Base-by-base conservation (phyloP, 2,797 vertebrate genomes). In the Enteromius fasciolatus region DNA sequence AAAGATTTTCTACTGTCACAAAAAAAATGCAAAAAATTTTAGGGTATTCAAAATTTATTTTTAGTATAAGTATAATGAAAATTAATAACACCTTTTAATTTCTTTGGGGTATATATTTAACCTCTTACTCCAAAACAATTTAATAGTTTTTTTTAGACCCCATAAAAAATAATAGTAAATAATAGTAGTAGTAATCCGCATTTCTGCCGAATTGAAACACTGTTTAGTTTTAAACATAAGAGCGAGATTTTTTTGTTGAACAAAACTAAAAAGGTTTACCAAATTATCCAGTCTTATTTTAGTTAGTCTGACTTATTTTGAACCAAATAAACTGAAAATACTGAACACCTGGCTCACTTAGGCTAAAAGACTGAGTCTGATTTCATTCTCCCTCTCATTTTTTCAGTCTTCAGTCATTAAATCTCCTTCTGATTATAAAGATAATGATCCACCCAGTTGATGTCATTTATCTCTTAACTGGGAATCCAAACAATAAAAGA, bases 301-400 rank as follows among this genome's bases (percentile, higher is more conserved):
- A 41, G 39, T 41, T 44, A 44, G 41, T 44, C 41, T 44, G 41
- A 44, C 41, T 44, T 44, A 44, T 44, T 44, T 44, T 3, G 10
- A 44, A 44, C 41, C 10, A 44, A 44, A 11, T 44, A 10, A 44
- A 44, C 10, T 44, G 41, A 44, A 44, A 44, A 44, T 11, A 46
- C 44, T 46, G 12, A 46, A 46, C 12, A 46, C 12, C 44, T 14
- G 12, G 11, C 44, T 46, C 12, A 14, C 44, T 14, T 46, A 25
- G 17, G 5, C 66, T 69, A 44, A 69, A 18, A 20, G 36, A 68
- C 4, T 17, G 5, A n/a, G 25, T 41, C 12, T 57, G 17, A 14
- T 78, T 67, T 78, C 1, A 25, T 69, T 44, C 57, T 23, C 64
- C 57, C 18, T 20, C 23, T 31, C 64, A 80, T 80, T 44, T 57